Evolutionary conservation across 2,888 invertebrate genomes (phyloP), one percentile per base, ranked within the genome.

Genomic region (Drosophila ustulata): DNA sequence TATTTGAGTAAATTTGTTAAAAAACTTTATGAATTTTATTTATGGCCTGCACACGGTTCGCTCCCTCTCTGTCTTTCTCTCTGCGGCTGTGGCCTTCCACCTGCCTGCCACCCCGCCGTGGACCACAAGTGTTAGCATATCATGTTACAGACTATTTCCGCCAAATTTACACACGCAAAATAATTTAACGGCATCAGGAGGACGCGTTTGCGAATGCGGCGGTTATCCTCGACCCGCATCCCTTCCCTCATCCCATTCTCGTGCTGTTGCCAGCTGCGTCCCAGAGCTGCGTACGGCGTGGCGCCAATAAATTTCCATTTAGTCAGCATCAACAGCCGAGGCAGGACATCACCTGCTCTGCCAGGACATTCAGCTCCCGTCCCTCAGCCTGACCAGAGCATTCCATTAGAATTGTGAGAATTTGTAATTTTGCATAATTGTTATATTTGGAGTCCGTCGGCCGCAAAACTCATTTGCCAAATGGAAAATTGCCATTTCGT

Each of bases 341-440:
- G 47, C 59, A 62, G 30, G 8, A 13, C 39, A 41, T 41, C 39
- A 41, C 39, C 39, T 41, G 45, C 45, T 45, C 9, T 0, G 9
- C 9, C 37, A 34, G 13, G 8, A 6, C 26, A 3, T 9, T 13
- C 3, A 18, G 18, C 18, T 2, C 26, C 26, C 3, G 3, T 18
- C 8, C 18, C 43, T 18, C 51, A 7, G 18, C 55, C 68, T 71
- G 66, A 66, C 75, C 71, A 66, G 7, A 55, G 51, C 87, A 89
- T 88, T 84, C 89, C 89, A 89, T 90, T 89, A 90, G 88, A 89
- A 90, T 84, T 86, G 86, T 76, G 88, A 88, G 86, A 86, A 89
- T 89, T 90, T 88, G 90, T 86, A 90, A 89, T 90, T 90, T 89
- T 90, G 89, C 90, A 90, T 90, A 89, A 89, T 89, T 89, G 90